phyloP scores from a whole-genome alignment of 2,888 invertebrate species.

The Matsumyia berberina region DNA sequence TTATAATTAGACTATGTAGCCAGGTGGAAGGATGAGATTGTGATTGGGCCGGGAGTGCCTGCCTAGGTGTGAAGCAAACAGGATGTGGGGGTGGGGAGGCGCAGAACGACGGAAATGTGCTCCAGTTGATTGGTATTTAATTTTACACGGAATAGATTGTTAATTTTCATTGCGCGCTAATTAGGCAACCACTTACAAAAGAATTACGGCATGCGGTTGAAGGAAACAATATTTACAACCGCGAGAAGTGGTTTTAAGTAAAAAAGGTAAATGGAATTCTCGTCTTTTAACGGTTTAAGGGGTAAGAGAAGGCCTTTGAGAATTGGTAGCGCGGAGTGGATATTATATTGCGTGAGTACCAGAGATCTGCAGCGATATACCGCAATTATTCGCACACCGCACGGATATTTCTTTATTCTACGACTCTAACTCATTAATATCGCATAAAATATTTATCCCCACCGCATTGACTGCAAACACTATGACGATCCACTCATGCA shows the following conservation, averaged over 20 bases:
- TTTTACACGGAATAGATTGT: constrained; percentile 66
- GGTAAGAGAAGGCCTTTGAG: no score
- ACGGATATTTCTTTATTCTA: no score
- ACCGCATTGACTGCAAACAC: no score
- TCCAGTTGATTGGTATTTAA: constrained; percentile 73
- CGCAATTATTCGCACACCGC: no score
- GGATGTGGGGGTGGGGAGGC: neutral
- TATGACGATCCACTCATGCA: no score
- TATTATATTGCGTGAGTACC: no score
- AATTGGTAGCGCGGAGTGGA: no score
- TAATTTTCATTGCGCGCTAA: constrained; percentile 71
- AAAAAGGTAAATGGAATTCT: no score
- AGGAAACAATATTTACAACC: constrained; percentile 17
- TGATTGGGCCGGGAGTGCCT: constrained; percentile 1
- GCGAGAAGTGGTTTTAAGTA: constrained; percentile 1
- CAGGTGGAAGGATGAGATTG: constrained; percentile 58
- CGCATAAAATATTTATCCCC: no score
- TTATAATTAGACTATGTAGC: constrained; percentile 73
- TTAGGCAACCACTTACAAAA: constrained; percentile 64
- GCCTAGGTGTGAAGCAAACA: neutral
- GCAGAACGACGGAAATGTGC: constrained; percentile 35
- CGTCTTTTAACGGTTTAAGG: no score
- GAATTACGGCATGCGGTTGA: constrained; percentile 5
- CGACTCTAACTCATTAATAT: no score
- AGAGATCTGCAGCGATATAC: no score